A percentile compares a stretch with the other conserved stretches of the same genome.
Evolutionary conservation across 23 tunicate genomes (phyloP).

Genomic region (Corella eumyota): DNA sequence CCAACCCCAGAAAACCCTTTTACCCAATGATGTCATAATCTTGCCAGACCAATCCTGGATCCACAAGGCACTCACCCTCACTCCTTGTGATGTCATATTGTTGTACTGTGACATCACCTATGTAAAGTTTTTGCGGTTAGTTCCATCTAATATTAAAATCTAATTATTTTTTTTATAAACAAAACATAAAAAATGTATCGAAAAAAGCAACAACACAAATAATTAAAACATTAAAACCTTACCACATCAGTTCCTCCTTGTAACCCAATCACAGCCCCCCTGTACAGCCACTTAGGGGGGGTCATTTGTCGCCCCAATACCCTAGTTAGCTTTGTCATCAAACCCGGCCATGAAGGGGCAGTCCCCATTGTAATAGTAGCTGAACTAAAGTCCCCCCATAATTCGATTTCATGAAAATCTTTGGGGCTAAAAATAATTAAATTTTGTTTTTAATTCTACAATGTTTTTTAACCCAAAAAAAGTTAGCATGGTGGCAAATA

Average conservation of each 20-base stretch:
- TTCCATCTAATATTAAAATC: not conserved
- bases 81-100: conserved; percentile 29
- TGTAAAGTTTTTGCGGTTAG: not conserved
- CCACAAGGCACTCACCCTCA: conserved; percentile 87
- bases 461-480: not conserved
- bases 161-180: no score
- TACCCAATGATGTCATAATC: conserved; percentile 70
- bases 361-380: conserved; percentile 31
- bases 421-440: conserved; percentile 6
- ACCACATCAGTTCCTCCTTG: conserved; percentile 94
- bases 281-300: conserved; percentile 77
- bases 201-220: no score
- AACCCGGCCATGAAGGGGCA: conserved; percentile 46
- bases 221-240: not conserved
- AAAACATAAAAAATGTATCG: no score
- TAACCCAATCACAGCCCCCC: conserved; percentile 90
- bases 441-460: no score
- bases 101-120: conserved; percentile 38
- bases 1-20: conserved; percentile 97
- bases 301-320: conserved; percentile 74
- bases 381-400: conserved; percentile 46
- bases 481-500: not conserved
- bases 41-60: conserved; percentile 99
- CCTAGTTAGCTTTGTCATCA: conserved; percentile 39
- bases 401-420: conserved; percentile 46